Evolutionary conservation across 2,113 vertebrate species (phyloP).

Genomic region (Oreochromis aureus): DNA sequence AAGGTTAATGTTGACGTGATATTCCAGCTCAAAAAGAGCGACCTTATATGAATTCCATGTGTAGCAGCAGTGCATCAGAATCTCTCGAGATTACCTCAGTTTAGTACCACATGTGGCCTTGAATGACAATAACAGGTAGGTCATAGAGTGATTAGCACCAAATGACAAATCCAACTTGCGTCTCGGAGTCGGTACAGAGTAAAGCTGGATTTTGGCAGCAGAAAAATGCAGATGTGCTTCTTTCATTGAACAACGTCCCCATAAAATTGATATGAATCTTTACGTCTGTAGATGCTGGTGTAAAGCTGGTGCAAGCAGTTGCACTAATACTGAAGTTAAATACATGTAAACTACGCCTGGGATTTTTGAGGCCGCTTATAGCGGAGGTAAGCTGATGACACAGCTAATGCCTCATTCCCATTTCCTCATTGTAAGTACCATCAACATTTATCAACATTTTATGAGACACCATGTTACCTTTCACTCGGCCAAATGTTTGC

Average conservation of each 20-base stretch:
- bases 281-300: neutral
- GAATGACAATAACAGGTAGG: conserved; percentile 24
- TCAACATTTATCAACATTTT: conserved; percentile 36
- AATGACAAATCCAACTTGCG: neutral
- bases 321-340: neutral
- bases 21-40: conserved; percentile 11
- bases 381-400: neutral
- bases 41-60: neutral
- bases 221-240: neutral
- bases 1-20: neutral
- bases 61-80: neutral
- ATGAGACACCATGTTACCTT: conserved; percentile 33
- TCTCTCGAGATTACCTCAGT: neutral
- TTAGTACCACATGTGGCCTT: conserved; percentile 14
- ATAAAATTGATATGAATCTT: neutral
- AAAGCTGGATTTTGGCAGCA: neutral
- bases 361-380: neutral
- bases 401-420: neutral
- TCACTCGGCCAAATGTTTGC: conserved; percentile 42
- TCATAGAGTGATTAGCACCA: neutral
- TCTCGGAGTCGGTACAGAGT: neutral
- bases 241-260: neutral
- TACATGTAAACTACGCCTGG: neutral
- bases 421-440: neutral
- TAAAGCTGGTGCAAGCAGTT: neutral